phyloP scores from a whole-genome alignment of 2,888 invertebrate species.

The Hypolimnas misippus region DNA sequence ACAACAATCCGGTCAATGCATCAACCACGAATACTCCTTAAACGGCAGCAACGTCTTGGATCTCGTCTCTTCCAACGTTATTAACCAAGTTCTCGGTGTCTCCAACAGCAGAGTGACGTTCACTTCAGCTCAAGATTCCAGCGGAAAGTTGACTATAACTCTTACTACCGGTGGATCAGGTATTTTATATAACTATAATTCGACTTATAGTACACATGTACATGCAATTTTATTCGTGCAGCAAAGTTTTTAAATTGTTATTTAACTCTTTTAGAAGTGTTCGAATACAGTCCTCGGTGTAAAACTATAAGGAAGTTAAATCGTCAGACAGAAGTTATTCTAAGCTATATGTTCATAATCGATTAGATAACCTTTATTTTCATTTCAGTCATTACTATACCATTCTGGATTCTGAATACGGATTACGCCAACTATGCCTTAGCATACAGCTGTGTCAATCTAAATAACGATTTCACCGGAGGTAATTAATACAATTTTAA shows the following conservation, averaged over 20 bases:
- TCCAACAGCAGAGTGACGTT: constrained; percentile 51
- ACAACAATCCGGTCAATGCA: constrained; percentile 60
- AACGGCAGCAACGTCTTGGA: constrained; percentile 47
- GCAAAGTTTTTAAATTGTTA: too few relatives aligned
- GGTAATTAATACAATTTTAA: constrained; percentile 47
- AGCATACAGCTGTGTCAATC: constrained; percentile 83
- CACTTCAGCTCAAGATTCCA: constrained; percentile 40
- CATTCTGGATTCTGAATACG: constrained; percentile 62
- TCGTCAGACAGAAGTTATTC: too few relatives aligned
- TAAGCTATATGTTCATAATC: too few relatives aligned
- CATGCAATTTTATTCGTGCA: too few relatives aligned
- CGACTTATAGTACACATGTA: too few relatives aligned
- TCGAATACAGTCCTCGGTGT: too few relatives aligned
- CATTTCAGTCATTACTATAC: constrained; percentile 47
- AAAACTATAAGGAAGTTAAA: too few relatives aligned
- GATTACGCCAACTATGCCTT: constrained; percentile 84
- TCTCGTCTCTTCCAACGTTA: constrained; percentile 55
- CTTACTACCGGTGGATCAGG: constrained; percentile 51
- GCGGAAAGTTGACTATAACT: constrained; percentile 57
- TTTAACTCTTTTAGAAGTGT: too few relatives aligned
- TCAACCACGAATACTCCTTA: constrained; percentile 53
- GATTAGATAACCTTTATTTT: constrained; percentile 7
- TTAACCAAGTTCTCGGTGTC: constrained; percentile 51
- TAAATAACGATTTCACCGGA: constrained; percentile 60
- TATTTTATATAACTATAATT: constrained; percentile 38